Base-by-base conservation (phyloP, 2,113 vertebrate species). In the Nerophis lumbriciformis region DNA sequence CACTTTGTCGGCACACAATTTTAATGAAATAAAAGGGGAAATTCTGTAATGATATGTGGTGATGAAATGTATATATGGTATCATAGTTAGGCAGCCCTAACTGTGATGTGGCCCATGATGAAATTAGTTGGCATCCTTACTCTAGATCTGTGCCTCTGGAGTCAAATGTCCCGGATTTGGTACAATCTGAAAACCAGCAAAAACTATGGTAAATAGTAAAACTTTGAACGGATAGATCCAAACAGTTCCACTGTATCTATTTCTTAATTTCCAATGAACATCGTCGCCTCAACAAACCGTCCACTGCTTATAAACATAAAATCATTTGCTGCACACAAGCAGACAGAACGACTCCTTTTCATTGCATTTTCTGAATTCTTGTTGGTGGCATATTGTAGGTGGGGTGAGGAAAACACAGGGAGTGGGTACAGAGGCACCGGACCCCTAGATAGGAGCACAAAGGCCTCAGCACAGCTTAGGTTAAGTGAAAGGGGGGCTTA, bases 351-450 rank as follows among this genome's bases (percentile, higher is more conserved):
- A 28, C 28, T 28, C 28, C 28, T 69, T 79, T 85, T 86, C 60
- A 79, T 68, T 48, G 68, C 71, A 87, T 83, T 82, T 28, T 83
- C 73, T 83, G 78, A 81, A 85, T 84, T 78, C 81, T 85, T 84
- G 79, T 87, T 79, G 73, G 83, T 73, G 74, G 75, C 73, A 79
- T 71, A 86, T 81, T 86, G 83, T 86, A 74, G 77, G 78, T 80
- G 82, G 71, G 75, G 69, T 3, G 55, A 57, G 88, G 83, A 85
- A 89, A 86, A 76, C 56, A 39, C 59, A 72, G 76, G 82, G 84
- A 82, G 85, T 77, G 79, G 58, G 63, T 10, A 53, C 68, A 6
- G 68, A 68, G 70, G 70, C 73, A 48, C 71, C 4, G 48, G 68
- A 72, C 74, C 67, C 73, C 83, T 63, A 66, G 63, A 70, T 61